Conservation (phyloP, 2,888 invertebrate species). For the Iselma pallidipennis region DNA sequence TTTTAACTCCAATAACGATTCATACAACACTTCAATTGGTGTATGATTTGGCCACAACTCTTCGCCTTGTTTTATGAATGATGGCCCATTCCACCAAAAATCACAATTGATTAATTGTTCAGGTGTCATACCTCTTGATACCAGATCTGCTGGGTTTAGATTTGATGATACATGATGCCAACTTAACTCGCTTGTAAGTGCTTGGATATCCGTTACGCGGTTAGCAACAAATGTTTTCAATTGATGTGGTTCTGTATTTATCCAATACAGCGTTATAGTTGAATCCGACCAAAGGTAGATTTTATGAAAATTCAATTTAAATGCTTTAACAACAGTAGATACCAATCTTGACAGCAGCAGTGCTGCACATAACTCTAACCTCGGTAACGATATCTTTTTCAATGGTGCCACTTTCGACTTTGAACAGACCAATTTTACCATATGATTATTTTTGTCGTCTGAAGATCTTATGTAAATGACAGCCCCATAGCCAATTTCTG, state of each 20-base stretch:
- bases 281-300: constrained; percentile 10
- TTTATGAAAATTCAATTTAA: constrained; percentile 3
- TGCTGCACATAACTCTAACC: constrained; percentile 8
- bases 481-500: background rate
- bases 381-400: constrained; percentile 1
- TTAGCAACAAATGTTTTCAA: constrained; percentile 11
- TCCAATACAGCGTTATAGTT: constrained; percentile 13
- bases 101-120: background rate
- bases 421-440: background rate
- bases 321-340: background rate
- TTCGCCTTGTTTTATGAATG: background rate
- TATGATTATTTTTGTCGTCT: background rate
- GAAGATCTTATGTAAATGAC: background rate
- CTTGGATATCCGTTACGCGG: background rate
- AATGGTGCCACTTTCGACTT: constrained; percentile 2
- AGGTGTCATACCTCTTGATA: background rate
- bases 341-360: constrained; percentile 3
- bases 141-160: background rate
- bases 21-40: background rate
- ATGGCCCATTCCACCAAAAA: background rate
- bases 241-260: background rate
- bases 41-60: background rate
- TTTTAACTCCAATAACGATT: background rate
- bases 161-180: background rate
- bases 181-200: background rate